Conservation (phyloP, 2,797 vertebrate genomes). For the Helostoma temminkii region DNA sequence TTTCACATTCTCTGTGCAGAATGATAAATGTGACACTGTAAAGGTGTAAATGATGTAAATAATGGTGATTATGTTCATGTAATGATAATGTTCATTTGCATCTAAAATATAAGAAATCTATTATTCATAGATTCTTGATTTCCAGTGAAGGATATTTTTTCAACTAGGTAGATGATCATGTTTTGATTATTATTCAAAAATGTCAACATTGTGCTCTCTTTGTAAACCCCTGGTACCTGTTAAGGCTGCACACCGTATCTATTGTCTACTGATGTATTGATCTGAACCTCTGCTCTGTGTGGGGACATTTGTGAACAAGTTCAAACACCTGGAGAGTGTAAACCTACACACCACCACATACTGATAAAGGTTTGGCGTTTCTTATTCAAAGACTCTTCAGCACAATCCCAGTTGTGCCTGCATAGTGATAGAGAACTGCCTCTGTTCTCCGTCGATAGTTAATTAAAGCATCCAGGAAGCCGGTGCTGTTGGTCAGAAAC, state of each 20-base stretch:
- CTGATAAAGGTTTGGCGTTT: neutral
- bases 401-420: slow-evolving; percentile 17
- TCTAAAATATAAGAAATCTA: too few species aligned
- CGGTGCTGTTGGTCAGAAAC: slow-evolving; percentile 34
- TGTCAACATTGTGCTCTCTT: neutral
- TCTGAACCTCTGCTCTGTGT: slow-evolving; percentile 2
- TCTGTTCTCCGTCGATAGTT: slow-evolving; percentile 65
- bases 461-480: slow-evolving; percentile 67
- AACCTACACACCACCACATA: neutral
- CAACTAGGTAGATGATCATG: neutral
- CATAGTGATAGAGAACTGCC: slow-evolving; percentile 29
- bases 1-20: too few species aligned
- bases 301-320: neutral
- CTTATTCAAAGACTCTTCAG: slow-evolving; percentile 40
- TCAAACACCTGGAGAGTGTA: neutral
- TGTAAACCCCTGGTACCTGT: neutral
- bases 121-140: neutral
- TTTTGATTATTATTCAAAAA: neutral
- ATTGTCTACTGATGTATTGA: slow-evolving; percentile 1
- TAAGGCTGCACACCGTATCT: neutral
- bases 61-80: too few species aligned
- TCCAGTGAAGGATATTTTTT: neutral
- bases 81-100: too few species aligned
- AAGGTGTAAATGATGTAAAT: too few species aligned
- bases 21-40: too few species aligned